These are phyloP conservation scores for Elgonia sp. DNA, from an alignment of 2,888 invertebrate genomes.

Conservation along the genomic window DNA sequence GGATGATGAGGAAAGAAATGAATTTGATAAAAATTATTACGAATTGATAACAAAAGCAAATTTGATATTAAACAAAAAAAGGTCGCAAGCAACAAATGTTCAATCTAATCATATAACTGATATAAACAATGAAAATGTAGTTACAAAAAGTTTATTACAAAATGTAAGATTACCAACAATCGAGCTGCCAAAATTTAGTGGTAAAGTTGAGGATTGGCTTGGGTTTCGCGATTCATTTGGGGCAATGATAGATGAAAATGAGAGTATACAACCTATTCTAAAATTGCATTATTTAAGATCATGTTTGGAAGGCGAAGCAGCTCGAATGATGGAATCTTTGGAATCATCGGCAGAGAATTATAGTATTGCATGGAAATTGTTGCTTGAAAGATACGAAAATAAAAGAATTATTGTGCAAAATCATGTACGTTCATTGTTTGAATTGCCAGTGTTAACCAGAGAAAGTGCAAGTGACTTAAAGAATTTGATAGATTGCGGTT, in stretches of 20 bases:
- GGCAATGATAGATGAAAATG: constrained; percentile 21
- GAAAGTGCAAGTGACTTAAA: constrained; percentile 70
- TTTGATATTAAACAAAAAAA: neutral
- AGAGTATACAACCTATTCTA: constrained; percentile 3
- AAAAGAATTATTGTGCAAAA: constrained; percentile 67
- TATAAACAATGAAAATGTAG: neutral
- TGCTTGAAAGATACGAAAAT: constrained; percentile 72
- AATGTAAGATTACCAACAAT: constrained; percentile 34
- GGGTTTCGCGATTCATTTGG: constrained; percentile 37
- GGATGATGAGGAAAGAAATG: too few species aligned
- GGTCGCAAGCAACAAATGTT: neutral
- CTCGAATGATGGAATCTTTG: constrained; percentile 59
- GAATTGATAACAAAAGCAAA: neutral
- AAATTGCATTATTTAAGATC: constrained; percentile 26
- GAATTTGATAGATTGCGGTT: constrained; percentile 61
- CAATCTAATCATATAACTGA: neutral
- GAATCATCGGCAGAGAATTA: constrained; percentile 73
- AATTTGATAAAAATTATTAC: neutral
- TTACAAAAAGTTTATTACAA: neutral
- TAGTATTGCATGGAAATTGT: constrained; percentile 58
- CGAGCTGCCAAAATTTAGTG: constrained; percentile 29
- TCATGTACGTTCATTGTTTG: constrained; percentile 72
- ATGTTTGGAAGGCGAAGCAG: constrained; percentile 7
- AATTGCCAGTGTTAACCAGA: constrained; percentile 57
- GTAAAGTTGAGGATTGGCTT: constrained; percentile 42